phyloP scores from a whole-genome alignment of 2,113 vertebrate genomes.

The Alouatta palliata region DNA sequence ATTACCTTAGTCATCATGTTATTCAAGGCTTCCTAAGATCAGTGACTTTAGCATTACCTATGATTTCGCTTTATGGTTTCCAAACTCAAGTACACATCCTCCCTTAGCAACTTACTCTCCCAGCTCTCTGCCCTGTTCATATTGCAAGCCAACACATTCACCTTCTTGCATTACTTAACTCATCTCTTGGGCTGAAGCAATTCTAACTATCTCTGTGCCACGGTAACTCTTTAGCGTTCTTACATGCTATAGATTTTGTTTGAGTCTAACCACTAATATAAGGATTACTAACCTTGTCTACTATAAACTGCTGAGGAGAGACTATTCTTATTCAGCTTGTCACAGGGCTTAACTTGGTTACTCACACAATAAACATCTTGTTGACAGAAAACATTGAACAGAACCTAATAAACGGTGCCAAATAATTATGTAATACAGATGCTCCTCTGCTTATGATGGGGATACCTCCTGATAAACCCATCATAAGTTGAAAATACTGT shows the following conservation, averaged over 20 bases:
- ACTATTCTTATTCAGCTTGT: background rate
- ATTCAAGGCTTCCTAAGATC: background rate
- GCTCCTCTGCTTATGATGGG: background rate
- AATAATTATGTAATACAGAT: background rate
- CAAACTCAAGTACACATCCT: background rate
- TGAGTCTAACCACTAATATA: background rate
- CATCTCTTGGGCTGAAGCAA: background rate
- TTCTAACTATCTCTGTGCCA: background rate
- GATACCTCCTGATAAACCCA: background rate
- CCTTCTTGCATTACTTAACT: background rate
- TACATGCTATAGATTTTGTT: background rate
- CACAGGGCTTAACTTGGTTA: background rate
- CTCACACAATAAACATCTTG: background rate
- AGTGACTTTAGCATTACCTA: background rate
- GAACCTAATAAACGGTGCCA: background rate
- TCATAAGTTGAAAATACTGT: background rate
- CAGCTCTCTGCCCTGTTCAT: background rate
- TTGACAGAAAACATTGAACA: background rate
- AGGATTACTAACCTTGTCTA: background rate
- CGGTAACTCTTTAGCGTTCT: background rate
- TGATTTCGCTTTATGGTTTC: background rate
- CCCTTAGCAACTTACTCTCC: background rate
- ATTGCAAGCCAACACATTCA: background rate
- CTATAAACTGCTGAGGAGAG: background rate
- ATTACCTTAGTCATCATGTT: background rate